Base-by-base conservation (phyloP, 1,140 invertebrate species). In the Campoletis sonorensis region DNA sequence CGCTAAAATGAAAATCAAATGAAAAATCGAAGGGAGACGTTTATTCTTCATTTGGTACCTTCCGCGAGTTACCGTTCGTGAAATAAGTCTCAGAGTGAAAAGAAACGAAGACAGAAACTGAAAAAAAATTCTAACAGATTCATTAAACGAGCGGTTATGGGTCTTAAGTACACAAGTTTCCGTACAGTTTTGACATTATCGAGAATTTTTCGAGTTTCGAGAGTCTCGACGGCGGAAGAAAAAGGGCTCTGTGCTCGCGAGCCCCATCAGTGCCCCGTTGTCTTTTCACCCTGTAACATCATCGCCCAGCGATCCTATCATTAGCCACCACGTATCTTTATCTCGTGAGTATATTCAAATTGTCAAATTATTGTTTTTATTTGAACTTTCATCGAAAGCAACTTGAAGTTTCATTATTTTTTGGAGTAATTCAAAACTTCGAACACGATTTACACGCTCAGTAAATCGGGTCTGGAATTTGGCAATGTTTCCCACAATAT, bases 111-210 rank as follows among this genome's bases (percentile, higher is more conserved):
- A 18, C n/a, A 51, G 4, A 33, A n/a, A 23, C 27, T 18, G 27
- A 26, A 64, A 64, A 26, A 26, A 3, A 27, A 64, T 37, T 40
- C 26, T 1, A 45, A 68, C 23, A 81, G 61, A 49, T 45, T 51
- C 2, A 71, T 37, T 7, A 30, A 73, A 72, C 23, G 78, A 76
- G 81, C 70, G 79, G 87, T 84, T 81, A 93, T 93, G 93, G 93
- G 92, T 90, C 87, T 93, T 87, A 91, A 88, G 85, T 92, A 93
- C 87, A 92, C 92, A 82, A 93, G 92, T 90, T 93, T 93, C 87
- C 89, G 92, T 84, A 85, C 93, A 85, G 87, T 93, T 88, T 89
- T 92, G 85, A 93, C 90, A 84, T 89, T 93, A 85, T 92, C 92
- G 92, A 91, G 92, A 86, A 82, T 89, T 86, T 87, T 88, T 51